Conservation (phyloP, 2,888 invertebrate genomes). For the Callinectes sapidus region DNA sequence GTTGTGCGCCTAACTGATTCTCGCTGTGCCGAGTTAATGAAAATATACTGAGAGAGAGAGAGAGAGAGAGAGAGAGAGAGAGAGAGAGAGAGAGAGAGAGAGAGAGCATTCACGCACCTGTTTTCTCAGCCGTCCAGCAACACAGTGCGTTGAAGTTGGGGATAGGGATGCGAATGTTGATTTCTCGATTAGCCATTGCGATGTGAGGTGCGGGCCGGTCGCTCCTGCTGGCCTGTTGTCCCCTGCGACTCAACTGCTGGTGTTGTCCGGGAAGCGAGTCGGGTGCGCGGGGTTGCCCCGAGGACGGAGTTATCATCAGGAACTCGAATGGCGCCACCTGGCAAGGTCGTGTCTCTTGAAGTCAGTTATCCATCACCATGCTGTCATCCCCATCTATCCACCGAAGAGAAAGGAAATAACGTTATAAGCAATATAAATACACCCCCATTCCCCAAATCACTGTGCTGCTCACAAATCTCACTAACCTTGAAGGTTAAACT, state of each 20-base stretch:
- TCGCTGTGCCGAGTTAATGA: neutral
- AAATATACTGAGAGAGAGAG: neutral
- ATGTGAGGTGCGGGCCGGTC: neutral
- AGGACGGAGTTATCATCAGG: neutral
- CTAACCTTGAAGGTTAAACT: neutral
- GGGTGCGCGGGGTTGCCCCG: conserved; percentile 11
- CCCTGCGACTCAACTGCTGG: conserved; percentile 24
- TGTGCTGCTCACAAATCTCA: neutral
- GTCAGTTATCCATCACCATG: neutral
- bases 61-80: conserved; percentile 18
- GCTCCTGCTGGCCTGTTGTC: neutral
- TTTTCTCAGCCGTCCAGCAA: conserved; percentile 58
- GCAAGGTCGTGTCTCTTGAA: neutral
- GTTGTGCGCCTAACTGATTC: neutral
- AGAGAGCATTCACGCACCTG: conserved; percentile 45
- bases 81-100: conserved; percentile 36
- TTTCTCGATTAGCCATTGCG: conserved; percentile 53
- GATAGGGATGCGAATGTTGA: conserved; percentile 60
- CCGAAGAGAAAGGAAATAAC: neutral
- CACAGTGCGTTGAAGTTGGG: conserved; percentile 56
- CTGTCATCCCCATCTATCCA: neutral
- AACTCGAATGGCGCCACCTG: neutral
- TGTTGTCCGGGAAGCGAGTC: neutral
- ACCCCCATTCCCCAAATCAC: neutral
- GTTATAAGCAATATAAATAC: neutral